Percentiles rank a stretch among this genome's conserved stretches.
Evolutionary conservation across 37 sponge, comb jelly and placozoan species (phyloP).

Genomic region (Geodia barretti): DNA sequence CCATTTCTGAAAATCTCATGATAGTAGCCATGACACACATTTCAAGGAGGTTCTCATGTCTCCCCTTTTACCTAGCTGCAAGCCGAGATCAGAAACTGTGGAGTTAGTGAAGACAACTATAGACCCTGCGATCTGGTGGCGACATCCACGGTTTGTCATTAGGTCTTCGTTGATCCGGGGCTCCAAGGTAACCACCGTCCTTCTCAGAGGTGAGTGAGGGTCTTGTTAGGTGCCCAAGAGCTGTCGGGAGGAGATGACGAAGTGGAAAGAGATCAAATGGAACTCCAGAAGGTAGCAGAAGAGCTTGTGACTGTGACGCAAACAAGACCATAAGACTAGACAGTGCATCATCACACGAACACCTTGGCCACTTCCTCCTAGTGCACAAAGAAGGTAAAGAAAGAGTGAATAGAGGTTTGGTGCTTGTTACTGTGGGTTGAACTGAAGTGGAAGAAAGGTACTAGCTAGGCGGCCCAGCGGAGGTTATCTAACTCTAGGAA

Average conservation of each 20-base stretch:
- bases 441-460: constrained; percentile 70
- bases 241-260: constrained; percentile 70
- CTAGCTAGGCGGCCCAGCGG: constrained; percentile 62
- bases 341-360: constrained; percentile 51
- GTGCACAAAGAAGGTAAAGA: constrained; percentile 87
- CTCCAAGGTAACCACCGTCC: too few relatives aligned
- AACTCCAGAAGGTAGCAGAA: constrained; percentile 48
- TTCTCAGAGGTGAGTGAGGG: too few relatives aligned
- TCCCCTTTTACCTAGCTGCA: constrained; percentile 57
- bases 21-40: constrained; percentile 34
- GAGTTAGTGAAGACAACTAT: constrained; percentile 91
- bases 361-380: constrained; percentile 82
- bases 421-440: neutral
- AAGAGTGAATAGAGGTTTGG: neutral
- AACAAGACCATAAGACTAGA: constrained; percentile 89
- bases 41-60: constrained; percentile 38
- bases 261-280: constrained; percentile 39
- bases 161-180: constrained; percentile 80
- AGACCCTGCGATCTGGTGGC: constrained; percentile 79
- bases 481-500: constrained; percentile 75
- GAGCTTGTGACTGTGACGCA: constrained; percentile 73
- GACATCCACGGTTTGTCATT: constrained; percentile 85
- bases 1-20: constrained; percentile 22
- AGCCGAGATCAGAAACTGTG: constrained; percentile 63
- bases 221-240: constrained; percentile 26